phyloP scores from a whole-genome alignment of 2,797 vertebrate species.

The Parauchenoglanis ngamensis region DNA sequence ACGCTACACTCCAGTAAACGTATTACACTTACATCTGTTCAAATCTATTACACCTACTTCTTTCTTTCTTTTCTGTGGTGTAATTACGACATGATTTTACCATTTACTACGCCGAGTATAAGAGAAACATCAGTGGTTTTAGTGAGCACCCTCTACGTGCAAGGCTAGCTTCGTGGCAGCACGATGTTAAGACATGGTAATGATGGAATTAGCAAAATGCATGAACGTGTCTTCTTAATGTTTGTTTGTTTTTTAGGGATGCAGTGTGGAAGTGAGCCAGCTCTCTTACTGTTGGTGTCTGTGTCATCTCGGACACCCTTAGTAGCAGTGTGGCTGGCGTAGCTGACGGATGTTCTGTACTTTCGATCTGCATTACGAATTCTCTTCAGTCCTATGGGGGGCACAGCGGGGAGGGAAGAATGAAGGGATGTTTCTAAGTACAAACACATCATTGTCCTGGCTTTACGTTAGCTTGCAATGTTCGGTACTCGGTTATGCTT shows the following conservation, averaged over 20 bases:
- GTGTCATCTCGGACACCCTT: conserved; percentile 69
- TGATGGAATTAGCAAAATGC: neutral
- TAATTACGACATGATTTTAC: conserved; percentile 22
- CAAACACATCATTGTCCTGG: conserved; percentile 33
- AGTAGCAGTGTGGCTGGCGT: conserved; percentile 79
- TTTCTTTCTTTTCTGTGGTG: neutral
- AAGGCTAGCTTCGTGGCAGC: neutral
- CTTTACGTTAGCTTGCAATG: neutral
- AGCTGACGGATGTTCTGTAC: conserved; percentile 80
- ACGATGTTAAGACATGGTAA: neutral
- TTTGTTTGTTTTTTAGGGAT: conserved; percentile 11
- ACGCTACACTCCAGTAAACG: conserved; percentile 49
- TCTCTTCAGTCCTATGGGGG: conserved; percentile 79
- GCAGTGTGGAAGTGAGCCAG: conserved; percentile 51
- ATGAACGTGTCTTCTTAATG: neutral
- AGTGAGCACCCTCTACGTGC: conserved; percentile 2
- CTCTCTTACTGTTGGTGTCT: conserved; percentile 75
- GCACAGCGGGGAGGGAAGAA: conserved; percentile 52
- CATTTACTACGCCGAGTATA: neutral
- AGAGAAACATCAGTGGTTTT: conserved; percentile 15
- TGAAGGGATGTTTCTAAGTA: conserved; percentile 44
- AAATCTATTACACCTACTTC: conserved; percentile 40
- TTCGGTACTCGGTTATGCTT: conserved; percentile 21
- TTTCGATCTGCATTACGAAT: conserved; percentile 83
- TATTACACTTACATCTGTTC: conserved; percentile 47